These are phyloP conservation scores for Chaetophractus vellerosus DNA, from an alignment of 2,797 vertebrate genomes.

Conservation along the genomic window DNA sequence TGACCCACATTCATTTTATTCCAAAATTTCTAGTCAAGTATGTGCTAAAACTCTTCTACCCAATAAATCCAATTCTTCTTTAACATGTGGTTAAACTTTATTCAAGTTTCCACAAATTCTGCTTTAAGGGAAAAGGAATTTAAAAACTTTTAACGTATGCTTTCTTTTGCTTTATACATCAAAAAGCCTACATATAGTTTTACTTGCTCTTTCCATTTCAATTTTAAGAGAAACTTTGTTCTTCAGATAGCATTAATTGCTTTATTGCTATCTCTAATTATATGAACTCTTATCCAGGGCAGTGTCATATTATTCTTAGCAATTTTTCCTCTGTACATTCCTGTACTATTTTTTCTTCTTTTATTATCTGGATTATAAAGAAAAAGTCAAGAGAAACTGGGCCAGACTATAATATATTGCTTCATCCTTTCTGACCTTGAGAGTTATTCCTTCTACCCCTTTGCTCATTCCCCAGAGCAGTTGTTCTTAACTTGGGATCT, in stretches of 20 bases:
- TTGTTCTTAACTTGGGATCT: not conserved
- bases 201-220: not conserved
- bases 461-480: not conserved
- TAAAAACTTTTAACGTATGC: not conserved
- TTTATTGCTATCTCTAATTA: constrained; percentile 52
- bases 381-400: constrained; percentile 15
- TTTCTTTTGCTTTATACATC: not conserved
- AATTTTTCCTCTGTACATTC: not conserved
- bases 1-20: constrained; percentile 13
- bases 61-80: constrained; percentile 1
- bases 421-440: constrained; percentile 8
- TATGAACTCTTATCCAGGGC: constrained; percentile 1
- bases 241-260: constrained; percentile 53
- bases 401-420: not conserved
- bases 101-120: not conserved
- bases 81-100: not conserved
- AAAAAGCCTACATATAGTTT: not conserved
- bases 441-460: not conserved
- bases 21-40: not conserved
- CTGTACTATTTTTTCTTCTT: constrained; percentile 34
- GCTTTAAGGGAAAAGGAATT: not conserved
- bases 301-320: constrained; percentile 26
- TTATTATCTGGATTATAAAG: constrained; percentile 57
- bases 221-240: constrained; percentile 37
- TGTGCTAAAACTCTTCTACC: not conserved